Conservation (phyloP, 2,888 invertebrate species). For the Andrena haemorrhoa region DNA sequence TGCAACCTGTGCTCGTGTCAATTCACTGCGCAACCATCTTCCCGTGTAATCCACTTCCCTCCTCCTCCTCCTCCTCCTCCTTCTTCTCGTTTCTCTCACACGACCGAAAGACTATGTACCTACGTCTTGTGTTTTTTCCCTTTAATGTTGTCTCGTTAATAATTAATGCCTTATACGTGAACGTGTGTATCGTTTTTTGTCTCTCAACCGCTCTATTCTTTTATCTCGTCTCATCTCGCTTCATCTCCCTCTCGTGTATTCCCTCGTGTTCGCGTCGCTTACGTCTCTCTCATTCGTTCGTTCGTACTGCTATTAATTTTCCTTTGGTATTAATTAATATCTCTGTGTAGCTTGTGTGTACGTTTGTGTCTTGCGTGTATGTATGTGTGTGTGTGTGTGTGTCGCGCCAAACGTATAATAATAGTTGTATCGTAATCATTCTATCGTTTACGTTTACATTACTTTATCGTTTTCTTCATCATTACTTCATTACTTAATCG, state of each 20-base stretch:
- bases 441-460: slow-evolving; percentile 71
- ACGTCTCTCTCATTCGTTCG: slow-evolving; percentile 24
- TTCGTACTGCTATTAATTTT: slow-evolving; percentile 28
- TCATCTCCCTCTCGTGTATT: not conserved
- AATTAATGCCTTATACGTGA: slow-evolving; percentile 26
- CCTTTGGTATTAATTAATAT: slow-evolving; percentile 17
- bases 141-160: slow-evolving; percentile 14
- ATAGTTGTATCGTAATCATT: slow-evolving; percentile 69
- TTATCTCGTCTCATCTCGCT: slow-evolving; percentile 9
- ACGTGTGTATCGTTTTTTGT: slow-evolving; percentile 9
- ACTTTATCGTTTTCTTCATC: slow-evolving; percentile 56
- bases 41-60: slow-evolving; percentile 4
- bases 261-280: slow-evolving; percentile 3
- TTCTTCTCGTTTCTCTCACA: slow-evolving; percentile 19
- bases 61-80: not conserved
- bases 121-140: slow-evolving; percentile 1
- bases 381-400: slow-evolving; percentile 47
- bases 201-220: not conserved
- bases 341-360: slow-evolving; percentile 18
- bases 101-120: slow-evolving; percentile 33
- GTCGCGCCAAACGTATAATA: slow-evolving; percentile 64
- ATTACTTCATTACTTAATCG: slow-evolving; percentile 57
- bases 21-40: not conserved
- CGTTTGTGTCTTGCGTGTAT: slow-evolving; percentile 17
- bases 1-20: slow-evolving; percentile 16